Evolutionary conservation across 1,140 invertebrate species (phyloP).

Genomic region (Prorops nasuta): DNA sequence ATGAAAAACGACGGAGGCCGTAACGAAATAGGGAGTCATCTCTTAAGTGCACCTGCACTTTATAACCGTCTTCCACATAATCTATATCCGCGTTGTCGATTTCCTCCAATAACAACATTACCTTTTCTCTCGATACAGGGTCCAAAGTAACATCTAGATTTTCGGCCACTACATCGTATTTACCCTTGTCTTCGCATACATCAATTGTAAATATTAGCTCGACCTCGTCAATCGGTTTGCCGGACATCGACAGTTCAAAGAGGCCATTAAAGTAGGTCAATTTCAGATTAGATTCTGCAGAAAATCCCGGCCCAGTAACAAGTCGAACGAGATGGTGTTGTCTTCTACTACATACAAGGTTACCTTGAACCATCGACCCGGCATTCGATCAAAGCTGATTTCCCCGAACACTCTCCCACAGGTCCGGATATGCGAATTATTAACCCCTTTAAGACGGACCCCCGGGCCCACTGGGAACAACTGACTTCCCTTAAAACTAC

Average conservation of each 20-base stretch:
- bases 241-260: too few species aligned
- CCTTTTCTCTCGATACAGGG: too few species aligned
- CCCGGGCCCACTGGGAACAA: neutral
- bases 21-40: neutral
- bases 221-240: too few species aligned
- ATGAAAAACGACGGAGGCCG: neutral
- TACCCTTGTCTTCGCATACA: too few species aligned
- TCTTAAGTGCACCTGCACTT: neutral
- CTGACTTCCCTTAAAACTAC: neutral
- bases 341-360: neutral
- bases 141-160: too few species aligned
- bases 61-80: neutral
- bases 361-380: neutral
- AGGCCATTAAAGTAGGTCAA: too few species aligned
- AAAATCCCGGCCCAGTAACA: too few species aligned
- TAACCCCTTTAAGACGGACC: neutral
- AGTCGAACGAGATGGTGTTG: neutral
- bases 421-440: neutral
- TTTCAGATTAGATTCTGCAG: too few species aligned
- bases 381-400: neutral
- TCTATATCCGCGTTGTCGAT: neutral
- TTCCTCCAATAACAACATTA: neutral
- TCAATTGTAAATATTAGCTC: too few species aligned
- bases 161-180: too few species aligned
- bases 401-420: too few species aligned